Base-by-base conservation (phyloP, 2,888 invertebrate species). In the Lasioglossum lativentre region DNA sequence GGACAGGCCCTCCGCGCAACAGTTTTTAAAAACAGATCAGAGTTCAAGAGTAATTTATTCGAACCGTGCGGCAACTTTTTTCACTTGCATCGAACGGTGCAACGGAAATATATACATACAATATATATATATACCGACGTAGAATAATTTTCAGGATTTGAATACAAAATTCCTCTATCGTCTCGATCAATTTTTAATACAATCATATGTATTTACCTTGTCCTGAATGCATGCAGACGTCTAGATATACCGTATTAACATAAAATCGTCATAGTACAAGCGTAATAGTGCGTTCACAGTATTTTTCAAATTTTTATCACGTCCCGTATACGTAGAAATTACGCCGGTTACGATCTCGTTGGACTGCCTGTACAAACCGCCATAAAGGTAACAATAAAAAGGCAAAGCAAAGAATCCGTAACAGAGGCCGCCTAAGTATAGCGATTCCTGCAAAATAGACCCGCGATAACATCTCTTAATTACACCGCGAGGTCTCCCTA, bases 351-450 rank as follows among this genome's bases (percentile, higher is more conserved):
- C 56, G 12, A 56, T 56, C 56, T 56, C 56, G 56, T 56, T 56
- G n/a, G 56, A 56, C n/a, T 56, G 56, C 12, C 56, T 56, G 56
- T n/a, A n/a, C n/a, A 12, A n/a, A 4, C n/a, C n/a, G 56, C n/a
- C n/a, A 4, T 56, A 56, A 56, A 12, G n/a, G n/a, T n/a, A 56
- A 56, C 56, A n/a, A 56, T 56, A 56, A 56, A 56, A 56, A 56
- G n/a, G 56, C 56, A n/a, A 56, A 56, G n/a, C 56, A n/a, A 56
- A 56, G 30, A 63, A 63, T 30, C 30, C 63, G 30, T 63, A 63
- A 30, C 59, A 30, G 27, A 30, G 56, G 56, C 56, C 16, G 59
- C 14, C 59, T 27, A 30, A 63, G 63, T 30, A 30, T 16, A 16
- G 8, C 63, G 63, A 63, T 30, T 30, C 27, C 63, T 16, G 63